Percentiles rank a stretch among this genome's conserved stretches.
Evolutionary conservation across 2,113 vertebrate species (phyloP).

Genomic region (Tilapia sparmanii): DNA sequence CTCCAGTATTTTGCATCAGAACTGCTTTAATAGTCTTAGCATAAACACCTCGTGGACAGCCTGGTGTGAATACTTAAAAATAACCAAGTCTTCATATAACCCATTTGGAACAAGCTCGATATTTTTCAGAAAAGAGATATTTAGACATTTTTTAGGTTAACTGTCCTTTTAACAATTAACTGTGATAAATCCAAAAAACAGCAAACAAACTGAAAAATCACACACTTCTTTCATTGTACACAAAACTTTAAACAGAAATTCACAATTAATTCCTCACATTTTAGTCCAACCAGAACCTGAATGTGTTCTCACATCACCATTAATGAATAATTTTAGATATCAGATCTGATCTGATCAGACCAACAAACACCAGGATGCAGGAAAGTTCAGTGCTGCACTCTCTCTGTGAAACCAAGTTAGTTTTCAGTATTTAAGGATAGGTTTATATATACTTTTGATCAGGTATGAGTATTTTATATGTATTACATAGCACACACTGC

Average conservation of each 20-base stretch:
- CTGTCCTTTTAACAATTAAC: background rate
- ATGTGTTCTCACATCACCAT: background rate
- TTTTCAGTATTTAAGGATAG: background rate
- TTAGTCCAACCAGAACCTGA: background rate
- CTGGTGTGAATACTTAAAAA: background rate
- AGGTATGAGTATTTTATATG: background rate
- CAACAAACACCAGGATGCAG: background rate
- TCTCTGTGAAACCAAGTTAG: background rate
- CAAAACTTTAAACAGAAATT: background rate
- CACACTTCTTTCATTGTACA: background rate
- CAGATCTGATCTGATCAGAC: background rate
- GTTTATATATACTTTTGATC: background rate
- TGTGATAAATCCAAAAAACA: background rate
- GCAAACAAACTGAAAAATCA: background rate
- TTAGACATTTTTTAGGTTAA: background rate
- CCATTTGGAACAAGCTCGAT: fast-evolving
- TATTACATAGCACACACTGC: background rate
- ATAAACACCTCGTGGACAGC: background rate
- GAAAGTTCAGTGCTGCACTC: background rate
- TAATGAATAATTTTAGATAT: background rate
- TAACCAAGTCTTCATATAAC: background rate
- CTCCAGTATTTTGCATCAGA: background rate
- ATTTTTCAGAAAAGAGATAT: background rate
- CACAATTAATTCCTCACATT: background rate
- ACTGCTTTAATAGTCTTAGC: background rate